Evolutionary conservation across 2,797 vertebrate species (phyloP).

Genomic region (Hemitrygon akajei): DNA sequence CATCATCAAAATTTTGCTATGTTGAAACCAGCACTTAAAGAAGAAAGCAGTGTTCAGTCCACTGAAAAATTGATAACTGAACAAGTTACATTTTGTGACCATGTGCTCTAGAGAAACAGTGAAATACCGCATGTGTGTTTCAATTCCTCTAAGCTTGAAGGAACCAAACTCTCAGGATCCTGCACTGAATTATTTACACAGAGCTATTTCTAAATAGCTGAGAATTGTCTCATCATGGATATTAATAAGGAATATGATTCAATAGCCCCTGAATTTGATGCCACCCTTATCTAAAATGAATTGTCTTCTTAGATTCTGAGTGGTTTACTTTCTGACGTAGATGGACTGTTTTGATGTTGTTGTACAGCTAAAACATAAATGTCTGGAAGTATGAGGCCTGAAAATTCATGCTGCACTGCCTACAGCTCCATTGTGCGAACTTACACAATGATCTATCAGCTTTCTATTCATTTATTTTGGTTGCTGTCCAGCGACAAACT

Average conservation of each 20-base stretch:
- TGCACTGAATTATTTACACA: background rate
- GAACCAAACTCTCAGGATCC: background rate
- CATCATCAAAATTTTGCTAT: background rate
- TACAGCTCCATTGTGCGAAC: background rate
- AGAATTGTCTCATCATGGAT: background rate
- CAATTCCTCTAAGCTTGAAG: constrained; percentile 3
- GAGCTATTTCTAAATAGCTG: background rate
- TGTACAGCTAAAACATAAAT: background rate
- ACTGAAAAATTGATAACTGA: background rate
- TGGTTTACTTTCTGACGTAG: background rate
- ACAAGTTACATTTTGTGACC: constrained; percentile 35
- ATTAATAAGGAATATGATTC: background rate
- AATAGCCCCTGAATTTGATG: background rate
- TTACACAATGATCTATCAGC: background rate
- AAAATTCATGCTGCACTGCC: background rate
- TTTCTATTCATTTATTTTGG: background rate
- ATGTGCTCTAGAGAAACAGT: background rate
- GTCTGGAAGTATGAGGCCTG: background rate
- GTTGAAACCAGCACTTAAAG: background rate
- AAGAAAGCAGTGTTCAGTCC: background rate
- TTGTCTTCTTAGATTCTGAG: background rate
- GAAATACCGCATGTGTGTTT: background rate
- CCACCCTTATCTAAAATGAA: background rate
- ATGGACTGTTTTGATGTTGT: background rate
- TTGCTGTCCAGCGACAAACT: constrained; percentile 47